Evolutionary conservation across 2,113 vertebrate genomes (phyloP).

Genomic region (Microcebus jonahi): DNA sequence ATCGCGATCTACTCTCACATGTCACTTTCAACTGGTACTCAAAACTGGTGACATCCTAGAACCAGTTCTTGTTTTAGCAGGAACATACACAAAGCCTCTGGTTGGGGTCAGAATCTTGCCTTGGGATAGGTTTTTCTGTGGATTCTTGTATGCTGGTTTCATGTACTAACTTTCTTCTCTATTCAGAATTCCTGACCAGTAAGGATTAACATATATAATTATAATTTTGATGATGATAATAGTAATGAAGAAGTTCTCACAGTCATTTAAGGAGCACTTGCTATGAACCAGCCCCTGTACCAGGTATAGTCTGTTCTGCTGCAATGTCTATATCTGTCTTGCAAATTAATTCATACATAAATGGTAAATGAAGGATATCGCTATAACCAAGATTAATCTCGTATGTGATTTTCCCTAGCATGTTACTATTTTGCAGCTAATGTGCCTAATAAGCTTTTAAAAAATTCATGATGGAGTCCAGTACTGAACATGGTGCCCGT

Average conservation of each 20-base stretch:
- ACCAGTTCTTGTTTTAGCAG: background rate
- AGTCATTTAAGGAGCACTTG: background rate
- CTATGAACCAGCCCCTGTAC: background rate
- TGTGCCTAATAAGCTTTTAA: background rate
- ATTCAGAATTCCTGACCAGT: background rate
- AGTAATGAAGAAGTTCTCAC: background rate
- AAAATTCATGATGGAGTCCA: background rate
- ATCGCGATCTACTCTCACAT: background rate
- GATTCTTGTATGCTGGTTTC: background rate
- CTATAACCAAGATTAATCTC: background rate
- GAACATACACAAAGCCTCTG: background rate
- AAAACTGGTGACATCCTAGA: background rate
- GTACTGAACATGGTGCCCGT: background rate
- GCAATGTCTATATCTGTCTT: background rate
- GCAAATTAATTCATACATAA: background rate
- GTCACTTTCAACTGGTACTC: background rate
- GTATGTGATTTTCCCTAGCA: background rate
- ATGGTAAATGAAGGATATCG: background rate
- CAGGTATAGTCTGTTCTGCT: background rate
- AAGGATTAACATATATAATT: background rate
- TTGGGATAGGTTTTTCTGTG: background rate
- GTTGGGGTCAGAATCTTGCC: background rate
- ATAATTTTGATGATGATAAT: background rate
- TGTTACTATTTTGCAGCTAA: background rate
- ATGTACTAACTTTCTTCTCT: background rate